A percentile compares a stretch with the other conserved stretches of the same genome.
These are phyloP conservation scores for Sterna hirundo DNA, from an alignment of 2,113 vertebrate genomes.

Conservation along the genomic window DNA sequence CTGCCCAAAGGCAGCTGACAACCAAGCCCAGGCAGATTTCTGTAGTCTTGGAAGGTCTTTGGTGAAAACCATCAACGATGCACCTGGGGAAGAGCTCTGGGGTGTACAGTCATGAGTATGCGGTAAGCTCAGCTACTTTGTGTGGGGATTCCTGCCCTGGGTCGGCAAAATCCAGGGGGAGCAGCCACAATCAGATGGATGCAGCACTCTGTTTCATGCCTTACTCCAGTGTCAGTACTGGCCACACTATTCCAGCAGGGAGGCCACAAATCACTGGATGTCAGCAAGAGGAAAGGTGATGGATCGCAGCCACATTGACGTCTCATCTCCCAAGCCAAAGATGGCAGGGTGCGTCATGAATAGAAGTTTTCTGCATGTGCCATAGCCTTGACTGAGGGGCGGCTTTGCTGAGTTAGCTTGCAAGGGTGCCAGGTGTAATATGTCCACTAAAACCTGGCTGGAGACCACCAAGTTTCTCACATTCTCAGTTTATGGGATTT, in stretches of 20 bases:
- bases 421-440: not conserved
- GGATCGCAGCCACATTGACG: fast-evolving
- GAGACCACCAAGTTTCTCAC: not conserved
- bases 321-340: not conserved
- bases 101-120: not conserved
- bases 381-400: not conserved
- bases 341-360: not conserved
- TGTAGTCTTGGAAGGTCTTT: not conserved
- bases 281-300: not conserved
- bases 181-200: not conserved
- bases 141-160: fast-evolving
- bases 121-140: not conserved
- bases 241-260: not conserved
- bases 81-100: not conserved
- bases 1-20: not conserved
- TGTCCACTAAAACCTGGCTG: not conserved
- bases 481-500: not conserved
- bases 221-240: not conserved
- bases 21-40: not conserved
- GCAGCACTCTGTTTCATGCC: not conserved
- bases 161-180: not conserved
- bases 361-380: not conserved
- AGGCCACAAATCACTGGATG: not conserved
- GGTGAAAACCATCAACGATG: not conserved
- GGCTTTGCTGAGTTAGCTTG: not conserved